Evolutionary conservation across 2,797 vertebrate genomes (phyloP), one percentile per base, ranked within the genome.

Genomic region (Sparidentex hasta): DNA sequence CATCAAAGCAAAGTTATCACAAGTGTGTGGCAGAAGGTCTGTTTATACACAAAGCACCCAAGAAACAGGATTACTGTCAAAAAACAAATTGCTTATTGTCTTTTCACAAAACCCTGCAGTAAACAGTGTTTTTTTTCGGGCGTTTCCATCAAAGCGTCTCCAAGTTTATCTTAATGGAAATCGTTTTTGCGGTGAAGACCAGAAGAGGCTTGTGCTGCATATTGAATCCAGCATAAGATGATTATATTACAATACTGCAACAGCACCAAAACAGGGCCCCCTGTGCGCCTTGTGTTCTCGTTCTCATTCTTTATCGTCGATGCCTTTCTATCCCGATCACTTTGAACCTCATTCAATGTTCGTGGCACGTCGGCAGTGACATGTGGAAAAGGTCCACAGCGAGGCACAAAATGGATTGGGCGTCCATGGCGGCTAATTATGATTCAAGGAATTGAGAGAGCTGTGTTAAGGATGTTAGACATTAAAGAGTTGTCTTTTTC

Each of bases 401-500:
- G 65, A 80, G 33, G 48, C 70, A 82, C 80, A 75, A 88, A 87
- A 86, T 51, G 64, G 78, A 85, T 85, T 67, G 74, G 73, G 88
- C 51, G 13, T 87, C 85, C 63, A 80, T 82, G 74, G 75, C 78
- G 71, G 84, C 77, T 91, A 88, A 93, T 92, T 92, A 57, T 57
- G 74, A 92, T 91, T 93, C 85, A 87, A 44, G 70, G 71, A 87
- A 93, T 79, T 84, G 79, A 91, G 83, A 65, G 74, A 74, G 86
- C 85, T 54, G 75, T 51, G 87, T 87, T 91, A 86, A 86, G 93
- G 92, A 93, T 92, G 91, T 92, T 92, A 90, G 81, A 78, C 88
- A 74, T 92, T 91, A 91, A 94, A 93, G 81, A 91, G 81, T 92
- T 89, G 85, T 87, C 80, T 93, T 92, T 89, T 93, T 89, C 85